A percentile compares a stretch with the other conserved stretches of the same genome.
phyloP scores from a whole-genome alignment of 2,888 invertebrate genomes.

The Drepanosiphum platanoidis region DNA sequence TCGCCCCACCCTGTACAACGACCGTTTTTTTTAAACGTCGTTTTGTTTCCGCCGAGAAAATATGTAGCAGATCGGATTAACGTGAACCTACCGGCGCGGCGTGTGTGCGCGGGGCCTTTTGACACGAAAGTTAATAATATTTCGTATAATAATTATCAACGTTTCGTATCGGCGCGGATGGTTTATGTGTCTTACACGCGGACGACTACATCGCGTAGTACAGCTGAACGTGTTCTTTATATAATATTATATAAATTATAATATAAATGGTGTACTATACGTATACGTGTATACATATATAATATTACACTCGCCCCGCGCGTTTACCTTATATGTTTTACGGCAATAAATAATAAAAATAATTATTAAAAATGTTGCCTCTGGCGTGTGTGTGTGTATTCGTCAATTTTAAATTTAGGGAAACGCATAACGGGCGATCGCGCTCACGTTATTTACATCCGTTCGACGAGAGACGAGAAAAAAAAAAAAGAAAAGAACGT shows the following conservation, averaged over 20 bases:
- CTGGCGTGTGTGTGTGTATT: neutral
- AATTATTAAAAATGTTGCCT: slow-evolving; percentile 45
- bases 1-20: no score
- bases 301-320: neutral
- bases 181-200: no score
- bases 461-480: no score
- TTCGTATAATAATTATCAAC: neutral
- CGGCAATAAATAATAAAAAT: slow-evolving; percentile 48
- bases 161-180: no score
- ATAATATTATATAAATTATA: neutral
- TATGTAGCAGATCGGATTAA: no score
- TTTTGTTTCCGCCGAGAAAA: neutral
- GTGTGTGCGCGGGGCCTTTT: neutral
- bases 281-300: neutral
- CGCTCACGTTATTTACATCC: no score
- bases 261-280: neutral
- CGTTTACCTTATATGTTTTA: slow-evolving; percentile 1
- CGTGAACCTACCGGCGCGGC: neutral
- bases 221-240: neutral
- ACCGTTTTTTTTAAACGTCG: no score
- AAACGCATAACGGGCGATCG: slow-evolving; percentile 5
- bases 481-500: no score
- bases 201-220: neutral
- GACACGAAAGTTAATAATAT: neutral
- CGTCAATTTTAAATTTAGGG: slow-evolving; percentile 53